Conservation (phyloP, 1,140 invertebrate genomes). For the Neomicropteryx cornuta region DNA sequence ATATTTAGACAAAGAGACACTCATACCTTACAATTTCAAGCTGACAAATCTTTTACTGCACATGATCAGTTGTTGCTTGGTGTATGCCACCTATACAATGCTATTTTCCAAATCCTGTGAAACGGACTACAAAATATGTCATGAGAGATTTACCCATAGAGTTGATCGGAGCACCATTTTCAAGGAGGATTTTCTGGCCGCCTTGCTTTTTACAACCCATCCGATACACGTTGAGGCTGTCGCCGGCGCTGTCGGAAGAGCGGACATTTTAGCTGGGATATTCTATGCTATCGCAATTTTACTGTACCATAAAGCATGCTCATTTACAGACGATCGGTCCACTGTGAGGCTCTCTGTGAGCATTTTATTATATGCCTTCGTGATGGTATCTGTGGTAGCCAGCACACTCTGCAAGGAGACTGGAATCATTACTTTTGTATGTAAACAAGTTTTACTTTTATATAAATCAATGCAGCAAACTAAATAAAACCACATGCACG, state of each 20-base stretch:
- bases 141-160: too few species aligned
- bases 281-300: constrained; percentile 67
- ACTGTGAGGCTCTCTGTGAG: too few species aligned
- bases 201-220: constrained; percentile 82
- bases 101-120: constrained; percentile 37
- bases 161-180: constrained; percentile 15
- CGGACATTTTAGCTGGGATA: constrained; percentile 74
- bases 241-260: constrained; percentile 87
- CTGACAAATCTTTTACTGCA: constrained; percentile 60
- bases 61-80: constrained; percentile 32
- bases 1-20: constrained; percentile 37
- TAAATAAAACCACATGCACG: too few species aligned
- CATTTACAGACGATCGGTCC: too few species aligned
- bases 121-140: constrained; percentile 11
- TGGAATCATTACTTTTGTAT: constrained; percentile 79
- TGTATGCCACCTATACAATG: constrained; percentile 47
- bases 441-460: too few species aligned
- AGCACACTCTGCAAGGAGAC: constrained; percentile 92
- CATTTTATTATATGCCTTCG: too few species aligned
- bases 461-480: too few species aligned
- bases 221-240: constrained; percentile 93
- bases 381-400: too few species aligned
- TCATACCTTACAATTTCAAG: constrained; percentile 60
- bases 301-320: constrained; percentile 39
- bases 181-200: constrained; percentile 44